phyloP scores from a whole-genome alignment of 1,140 invertebrate species.

The Goniozus legneri region DNA sequence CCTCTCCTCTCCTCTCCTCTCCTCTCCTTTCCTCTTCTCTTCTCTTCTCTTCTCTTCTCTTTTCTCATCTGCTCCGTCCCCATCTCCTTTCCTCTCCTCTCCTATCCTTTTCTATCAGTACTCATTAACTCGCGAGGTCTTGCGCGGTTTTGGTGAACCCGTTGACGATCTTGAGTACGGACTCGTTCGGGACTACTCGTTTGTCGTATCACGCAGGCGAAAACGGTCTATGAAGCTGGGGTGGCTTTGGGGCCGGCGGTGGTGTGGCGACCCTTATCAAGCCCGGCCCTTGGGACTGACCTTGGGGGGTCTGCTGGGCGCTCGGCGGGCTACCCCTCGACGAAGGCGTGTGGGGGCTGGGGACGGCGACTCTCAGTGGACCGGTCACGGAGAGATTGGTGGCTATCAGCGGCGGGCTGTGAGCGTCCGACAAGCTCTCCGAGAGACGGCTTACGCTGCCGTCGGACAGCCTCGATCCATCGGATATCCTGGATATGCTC shows the following conservation, averaged over 20 bases:
- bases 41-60: too few relatives aligned
- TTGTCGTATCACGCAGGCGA: conserved; percentile 51
- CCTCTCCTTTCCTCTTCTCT: too few relatives aligned
- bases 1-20: too few relatives aligned
- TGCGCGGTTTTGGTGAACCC: too few relatives aligned
- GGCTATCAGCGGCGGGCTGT: conserved; percentile 50
- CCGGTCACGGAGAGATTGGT: conserved; percentile 51
- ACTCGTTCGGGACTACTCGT: too few relatives aligned
- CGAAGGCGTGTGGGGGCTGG: conserved; percentile 51
- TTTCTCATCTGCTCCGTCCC: too few relatives aligned
- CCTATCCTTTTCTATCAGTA: too few relatives aligned
- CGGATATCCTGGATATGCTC: conserved; percentile 49
- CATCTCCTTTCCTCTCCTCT: too few relatives aligned
- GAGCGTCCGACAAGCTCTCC: conserved; percentile 49
- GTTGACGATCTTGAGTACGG: too few relatives aligned
- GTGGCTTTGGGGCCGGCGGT: conserved; percentile 43
- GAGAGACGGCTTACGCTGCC: conserved; percentile 47
- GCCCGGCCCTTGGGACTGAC: conserved; percentile 37
- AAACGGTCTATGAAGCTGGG: conserved; percentile 51
- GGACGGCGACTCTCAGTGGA: conserved; percentile 47
- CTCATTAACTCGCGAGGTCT: too few relatives aligned
- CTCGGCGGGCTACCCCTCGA: conserved; percentile 47
- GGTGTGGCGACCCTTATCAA: conserved; percentile 46
- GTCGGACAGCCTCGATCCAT: conserved; percentile 47
- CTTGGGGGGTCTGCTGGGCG: conserved; percentile 25